Evolutionary conservation across 2,797 vertebrate genomes (phyloP).

Genomic region (Gallinago stenura): DNA sequence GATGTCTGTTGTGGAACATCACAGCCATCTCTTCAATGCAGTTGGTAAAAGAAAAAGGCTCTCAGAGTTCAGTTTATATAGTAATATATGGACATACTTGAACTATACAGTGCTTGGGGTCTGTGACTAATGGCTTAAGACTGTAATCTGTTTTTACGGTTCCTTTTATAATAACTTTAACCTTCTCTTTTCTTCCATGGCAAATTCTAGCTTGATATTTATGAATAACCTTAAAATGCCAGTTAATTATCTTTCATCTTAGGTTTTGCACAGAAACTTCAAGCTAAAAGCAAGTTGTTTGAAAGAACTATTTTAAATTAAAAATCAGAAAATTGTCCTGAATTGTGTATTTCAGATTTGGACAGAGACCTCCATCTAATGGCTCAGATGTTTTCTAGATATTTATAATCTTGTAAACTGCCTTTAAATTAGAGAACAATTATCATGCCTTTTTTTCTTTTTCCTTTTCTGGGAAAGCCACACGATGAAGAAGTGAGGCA

Average conservation of each 20-base stretch:
- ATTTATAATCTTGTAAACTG: background rate
- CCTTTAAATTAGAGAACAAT: background rate
- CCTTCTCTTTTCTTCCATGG: background rate
- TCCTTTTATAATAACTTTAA: background rate
- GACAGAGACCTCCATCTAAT: background rate
- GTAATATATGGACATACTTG: background rate
- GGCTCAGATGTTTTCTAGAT: background rate
- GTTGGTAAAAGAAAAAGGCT: background rate
- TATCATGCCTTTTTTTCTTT: background rate
- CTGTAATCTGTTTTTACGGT: background rate
- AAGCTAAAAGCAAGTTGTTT: background rate
- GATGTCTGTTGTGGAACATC: background rate
- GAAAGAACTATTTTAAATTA: background rate
- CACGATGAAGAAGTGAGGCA: background rate
- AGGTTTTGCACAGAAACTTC: background rate
- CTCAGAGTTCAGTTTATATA: background rate
- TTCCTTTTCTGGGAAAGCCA: background rate
- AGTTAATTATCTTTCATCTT: conserved; percentile 14
- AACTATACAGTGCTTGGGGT: background rate
- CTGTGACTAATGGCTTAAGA: background rate
- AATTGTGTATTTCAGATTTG: background rate
- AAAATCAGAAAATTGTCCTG: background rate
- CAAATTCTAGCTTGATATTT: conserved; percentile 14
- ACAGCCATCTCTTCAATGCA: background rate
- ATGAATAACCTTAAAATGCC: conserved; percentile 33